Evolutionary conservation across 2,888 invertebrate species (phyloP), one percentile per base, ranked within the genome.

Genomic region (Drosophila kambysellisi): DNA sequence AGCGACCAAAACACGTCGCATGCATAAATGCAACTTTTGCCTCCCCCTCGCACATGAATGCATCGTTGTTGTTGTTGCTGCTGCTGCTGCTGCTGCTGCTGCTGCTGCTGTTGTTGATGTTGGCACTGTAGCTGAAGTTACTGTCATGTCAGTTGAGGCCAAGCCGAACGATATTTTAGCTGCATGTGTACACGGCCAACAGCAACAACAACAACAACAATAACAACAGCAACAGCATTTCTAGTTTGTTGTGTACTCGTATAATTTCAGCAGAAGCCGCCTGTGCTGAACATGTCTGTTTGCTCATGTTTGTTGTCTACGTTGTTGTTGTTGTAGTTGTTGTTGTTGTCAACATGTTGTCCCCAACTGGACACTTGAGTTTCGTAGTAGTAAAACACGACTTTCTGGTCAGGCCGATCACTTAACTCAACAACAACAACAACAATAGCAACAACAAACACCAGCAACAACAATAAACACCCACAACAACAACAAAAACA

Each of bases 101-200:
- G 57, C 48, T 74, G 70, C 17, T 79, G 57, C 50, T 66, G 62
- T 15, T 73, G 48, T 51, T 64, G 76, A 46, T 77, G 70, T 66
- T 76, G 59, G 61, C 54, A 64, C 52, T 81, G 78, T 59, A 65
- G 73, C 72, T 78, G 81, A 77, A 77, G 78, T 81, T 81, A 72
- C 73, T 79, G 89, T 87, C 82, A 88, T 83, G 82, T 88, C 82
- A 88, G 72, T 70, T 82, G 82, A 75, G 75, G 79, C 82, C 70
- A 69, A 84, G 88, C 82, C 71, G 85, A 87, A 70, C 82, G 85
- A 87, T 82, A 87, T 82, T 82, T 87, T 79, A 82, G 82, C 84
- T 70, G 83, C 73, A 76, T 80, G 81, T 79, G 83, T 81, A 81
- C 81, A 79, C 46, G 65, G 25, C 8, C 64, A 73, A 46, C 56